Evolutionary conservation across 64 coral and sea anemone genomes (phyloP).

Genomic region (Montipora sp.): DNA sequence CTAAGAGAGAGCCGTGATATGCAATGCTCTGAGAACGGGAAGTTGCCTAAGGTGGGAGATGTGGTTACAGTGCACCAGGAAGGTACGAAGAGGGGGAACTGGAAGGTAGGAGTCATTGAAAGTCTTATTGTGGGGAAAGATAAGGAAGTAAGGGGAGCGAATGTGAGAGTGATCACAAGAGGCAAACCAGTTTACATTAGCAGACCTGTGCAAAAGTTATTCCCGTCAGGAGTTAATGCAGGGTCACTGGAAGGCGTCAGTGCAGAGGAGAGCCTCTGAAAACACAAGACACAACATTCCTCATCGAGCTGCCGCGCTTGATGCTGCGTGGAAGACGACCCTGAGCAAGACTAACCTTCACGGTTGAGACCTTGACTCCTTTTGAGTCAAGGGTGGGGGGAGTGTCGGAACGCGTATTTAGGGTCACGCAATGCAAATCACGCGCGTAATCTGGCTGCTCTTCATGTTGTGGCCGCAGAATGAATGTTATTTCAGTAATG

Average conservation of each 20-base stretch:
- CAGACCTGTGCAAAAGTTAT: background rate
- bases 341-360: background rate
- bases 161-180: background rate
- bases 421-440: too few species aligned
- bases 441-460: too few species aligned
- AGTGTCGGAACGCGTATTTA: too few species aligned
- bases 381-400: too few species aligned
- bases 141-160: background rate
- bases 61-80: background rate
- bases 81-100: background rate
- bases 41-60: background rate
- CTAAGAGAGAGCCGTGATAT: background rate
- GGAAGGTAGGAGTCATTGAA: slow-evolving; percentile 21
- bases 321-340: background rate
- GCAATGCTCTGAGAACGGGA: background rate
- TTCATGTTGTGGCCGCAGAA: too few species aligned
- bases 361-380: too few species aligned
- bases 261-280: background rate
- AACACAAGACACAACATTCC: background rate
- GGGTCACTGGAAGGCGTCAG: background rate
- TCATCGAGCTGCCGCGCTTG: background rate
- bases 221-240: background rate
- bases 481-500: too few species aligned
- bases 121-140: background rate
- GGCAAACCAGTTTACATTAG: background rate